Base-by-base conservation (phyloP, 1,140 invertebrate genomes). In the Drosophila burlai region DNA sequence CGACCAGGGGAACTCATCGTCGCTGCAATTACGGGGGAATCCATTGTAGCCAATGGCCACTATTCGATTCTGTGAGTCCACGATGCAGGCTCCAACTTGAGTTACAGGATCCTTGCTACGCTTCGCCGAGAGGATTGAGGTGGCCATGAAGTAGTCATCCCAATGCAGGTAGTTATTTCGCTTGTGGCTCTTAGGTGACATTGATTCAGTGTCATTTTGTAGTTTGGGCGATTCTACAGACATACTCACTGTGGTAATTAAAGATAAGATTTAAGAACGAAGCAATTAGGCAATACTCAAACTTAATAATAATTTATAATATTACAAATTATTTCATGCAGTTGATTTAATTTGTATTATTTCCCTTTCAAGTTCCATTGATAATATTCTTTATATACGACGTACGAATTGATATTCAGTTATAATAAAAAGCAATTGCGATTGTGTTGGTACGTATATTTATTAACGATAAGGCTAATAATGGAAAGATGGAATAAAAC, bases 31-130 rank as follows among this genome's bases (percentile, higher is more conserved):
- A 65, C 92, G 94, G 0, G 98, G 98, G 96, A 99, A 97, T 18
- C 98, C 98, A 95, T 99, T 99, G 84, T 99, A 99, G 50, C 98
- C 99, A 65, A 98, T 95, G 38, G 97, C 97, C 65, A 99, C 96
- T 80, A 99, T 97, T 93, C 95, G 96, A n/a, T 98, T 98, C 0
- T 98, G 95, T 43, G 95, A 83, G 91, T 98, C 97, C 3, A 99
- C 97, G 78, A 99, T 96, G 93, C 97, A 98, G 16, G 98, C 97
- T 8, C 98, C 98, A 50, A 99, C 98, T 95, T 99, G 98, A 7
- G 96, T 97, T 59, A 93, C 94, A 0, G 98, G 98, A 95, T 99
- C 98, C 94, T 99, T 99, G 84, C 97, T 98, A 67, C 98, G 94
- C 94, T 97, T 96, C 3, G 98, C 96, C 8, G 91, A 89, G 87